phyloP scores from a whole-genome alignment of 2,888 invertebrate genomes.

The Aelia acuminata region DNA sequence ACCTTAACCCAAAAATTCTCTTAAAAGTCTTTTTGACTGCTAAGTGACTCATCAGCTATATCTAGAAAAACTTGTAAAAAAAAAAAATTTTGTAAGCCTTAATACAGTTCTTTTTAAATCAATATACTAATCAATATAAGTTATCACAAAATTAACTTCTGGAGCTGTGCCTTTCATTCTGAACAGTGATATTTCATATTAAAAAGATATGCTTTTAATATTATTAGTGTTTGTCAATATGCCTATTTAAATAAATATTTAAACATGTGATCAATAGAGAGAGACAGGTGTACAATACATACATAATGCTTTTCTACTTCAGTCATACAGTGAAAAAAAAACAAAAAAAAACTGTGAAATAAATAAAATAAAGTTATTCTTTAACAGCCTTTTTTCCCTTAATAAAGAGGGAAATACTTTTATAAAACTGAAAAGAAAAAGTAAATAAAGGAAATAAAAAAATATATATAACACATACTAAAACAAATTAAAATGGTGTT shows the following conservation, averaged over 20 bases:
- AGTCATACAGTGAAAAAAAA: not conserved
- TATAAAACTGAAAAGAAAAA: constrained; percentile 54
- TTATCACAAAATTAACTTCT: not conserved
- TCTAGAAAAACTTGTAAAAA: no score
- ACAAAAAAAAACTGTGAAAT: not conserved
- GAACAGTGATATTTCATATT: not conserved
- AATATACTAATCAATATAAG: no score
- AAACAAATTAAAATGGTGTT: constrained; percentile 60
- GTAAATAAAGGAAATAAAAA: constrained; percentile 61
- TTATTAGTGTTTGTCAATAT: not conserved
- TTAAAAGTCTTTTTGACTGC: no score
- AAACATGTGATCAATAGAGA: not conserved
- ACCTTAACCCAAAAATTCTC: not conserved
- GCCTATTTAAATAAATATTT: not conserved
- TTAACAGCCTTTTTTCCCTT: constrained; percentile 15
- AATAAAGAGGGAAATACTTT: constrained; percentile 1
- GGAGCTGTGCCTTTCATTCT: not conserved
- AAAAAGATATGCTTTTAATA: not conserved
- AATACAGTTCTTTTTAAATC: not conserved
- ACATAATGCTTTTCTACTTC: not conserved
- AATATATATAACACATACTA: constrained; percentile 61
- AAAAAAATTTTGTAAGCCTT: no score
- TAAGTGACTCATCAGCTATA: no score
- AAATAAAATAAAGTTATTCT: not conserved
- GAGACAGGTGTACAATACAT: not conserved